Evolutionary conservation across 1,140 invertebrate genomes (phyloP), one percentile per base, ranked within the genome.

Genomic region (Nasonia longicornis): DNA sequence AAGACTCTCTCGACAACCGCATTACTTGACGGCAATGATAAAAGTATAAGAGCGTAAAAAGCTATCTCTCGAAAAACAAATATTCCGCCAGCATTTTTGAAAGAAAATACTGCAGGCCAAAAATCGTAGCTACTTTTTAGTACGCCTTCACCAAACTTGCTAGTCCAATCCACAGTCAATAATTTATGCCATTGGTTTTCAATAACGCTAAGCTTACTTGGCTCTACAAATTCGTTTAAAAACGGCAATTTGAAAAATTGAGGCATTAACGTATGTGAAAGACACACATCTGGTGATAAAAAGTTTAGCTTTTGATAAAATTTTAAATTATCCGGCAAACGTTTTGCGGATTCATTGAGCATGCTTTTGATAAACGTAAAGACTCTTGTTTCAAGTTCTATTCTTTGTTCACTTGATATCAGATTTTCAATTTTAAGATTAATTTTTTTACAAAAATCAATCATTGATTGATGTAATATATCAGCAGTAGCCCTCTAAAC

Each of bases 11-110:
- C 81, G 6, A 82, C 78, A 48, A 77, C 45, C 1, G 80, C 80
- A 71, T 82, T 77, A 31, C 67, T 67, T 10, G 70, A 26, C 67
- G 69, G 67, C 20, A 77, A 70, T 29, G n/a, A 45, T 6, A 81
- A 22, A 22, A 81, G 4, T 0, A 35, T 81, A 35, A 81, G 58
- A 58, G 35, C 38, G 67, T 48, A 75, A 22, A 52, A 3, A 22
- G 80, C 72, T 12, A 87, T 26, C 64, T 86, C 84, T 38, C 77
- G 35, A 48, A 87, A 87, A 66, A 82, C 70, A 26, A 11, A 73
- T 12, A 48, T 42, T 10, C 85, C 84, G 64, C 81, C 82, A 58
- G 83, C 83, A 80, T 86, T 82, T 31, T 64, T 83, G 22, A 82
- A 82, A 29, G 14, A 4, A 11, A 52, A 45, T 16, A 81, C 72